Evolutionary conservation across 2,797 vertebrate species (phyloP).

Genomic region (Ispidina picta): DNA sequence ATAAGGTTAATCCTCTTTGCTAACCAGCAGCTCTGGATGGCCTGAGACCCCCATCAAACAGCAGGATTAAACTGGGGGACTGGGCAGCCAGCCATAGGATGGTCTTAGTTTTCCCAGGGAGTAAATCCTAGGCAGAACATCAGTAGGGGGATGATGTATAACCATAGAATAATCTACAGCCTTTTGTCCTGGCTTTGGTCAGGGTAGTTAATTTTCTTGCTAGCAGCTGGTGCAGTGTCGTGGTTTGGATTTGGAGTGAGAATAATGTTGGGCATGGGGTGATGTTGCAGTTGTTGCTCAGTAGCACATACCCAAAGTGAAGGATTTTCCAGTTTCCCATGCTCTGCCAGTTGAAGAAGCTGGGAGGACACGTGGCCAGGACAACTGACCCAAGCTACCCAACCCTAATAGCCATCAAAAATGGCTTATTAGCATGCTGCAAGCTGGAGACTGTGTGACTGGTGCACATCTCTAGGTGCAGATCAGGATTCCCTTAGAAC

Average conservation of each 20-base stretch:
- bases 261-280: background rate
- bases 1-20: background rate
- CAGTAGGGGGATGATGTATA: background rate
- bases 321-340: background rate
- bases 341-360: background rate
- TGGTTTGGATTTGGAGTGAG: background rate
- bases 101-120: background rate
- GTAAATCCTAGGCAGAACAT: background rate
- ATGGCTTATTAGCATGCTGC: background rate
- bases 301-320: too few relatives aligned
- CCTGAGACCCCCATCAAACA: background rate
- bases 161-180: background rate
- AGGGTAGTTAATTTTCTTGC: background rate
- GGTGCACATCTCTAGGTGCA: background rate
- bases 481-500: background rate
- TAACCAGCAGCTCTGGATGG: background rate
- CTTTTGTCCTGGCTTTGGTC: background rate
- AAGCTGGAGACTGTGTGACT: background rate
- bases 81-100: background rate
- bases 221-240: background rate
- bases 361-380: background rate
- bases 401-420: background rate
- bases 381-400: background rate
- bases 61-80: background rate
- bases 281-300: background rate